Conservation (phyloP, 2,113 vertebrate species). For the Typhlomys cinereus region DNA sequence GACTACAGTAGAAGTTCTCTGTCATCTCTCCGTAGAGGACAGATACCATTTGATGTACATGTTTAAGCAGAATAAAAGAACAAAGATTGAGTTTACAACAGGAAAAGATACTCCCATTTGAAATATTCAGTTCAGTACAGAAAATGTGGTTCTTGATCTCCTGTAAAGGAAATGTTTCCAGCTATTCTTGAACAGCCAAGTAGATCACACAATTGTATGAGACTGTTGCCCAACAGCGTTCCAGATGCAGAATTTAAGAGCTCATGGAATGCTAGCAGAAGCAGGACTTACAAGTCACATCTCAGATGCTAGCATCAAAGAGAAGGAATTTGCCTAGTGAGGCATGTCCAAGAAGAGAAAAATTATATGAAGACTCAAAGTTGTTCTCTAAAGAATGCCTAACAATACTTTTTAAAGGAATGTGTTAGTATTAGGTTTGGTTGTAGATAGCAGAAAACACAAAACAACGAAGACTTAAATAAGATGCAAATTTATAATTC, state of each 20-base stretch:
- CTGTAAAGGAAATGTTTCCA: not conserved
- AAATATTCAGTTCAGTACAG: too few species aligned
- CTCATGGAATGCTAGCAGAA: not conserved
- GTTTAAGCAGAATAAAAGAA: not conserved
- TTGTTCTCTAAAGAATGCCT: not conserved
- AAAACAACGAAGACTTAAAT: slow-evolving; percentile 11
- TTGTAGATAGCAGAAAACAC: not conserved
- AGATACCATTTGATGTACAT: not conserved
- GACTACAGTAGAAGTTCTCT: not conserved
- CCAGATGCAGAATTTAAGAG: not conserved
- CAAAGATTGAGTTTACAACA: not conserved
- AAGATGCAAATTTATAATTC: not conserved
- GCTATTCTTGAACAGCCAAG: not conserved
- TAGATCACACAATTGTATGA: not conserved
- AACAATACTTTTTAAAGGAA: not conserved
- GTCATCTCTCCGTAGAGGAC: not conserved
- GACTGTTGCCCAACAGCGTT: too few species aligned
- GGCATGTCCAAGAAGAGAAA: not conserved
- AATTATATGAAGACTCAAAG: not conserved
- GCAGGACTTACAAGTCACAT: not conserved
- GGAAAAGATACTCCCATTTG: not conserved
- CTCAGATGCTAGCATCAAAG: not conserved
- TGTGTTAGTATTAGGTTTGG: not conserved
- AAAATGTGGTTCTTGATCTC: too few species aligned
- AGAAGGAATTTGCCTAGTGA: not conserved